Percentiles rank a stretch among this genome's conserved stretches.
These are phyloP conservation scores for Proales similis DNA, from an alignment of 1,140 invertebrate genomes.

Conservation along the genomic window DNA sequence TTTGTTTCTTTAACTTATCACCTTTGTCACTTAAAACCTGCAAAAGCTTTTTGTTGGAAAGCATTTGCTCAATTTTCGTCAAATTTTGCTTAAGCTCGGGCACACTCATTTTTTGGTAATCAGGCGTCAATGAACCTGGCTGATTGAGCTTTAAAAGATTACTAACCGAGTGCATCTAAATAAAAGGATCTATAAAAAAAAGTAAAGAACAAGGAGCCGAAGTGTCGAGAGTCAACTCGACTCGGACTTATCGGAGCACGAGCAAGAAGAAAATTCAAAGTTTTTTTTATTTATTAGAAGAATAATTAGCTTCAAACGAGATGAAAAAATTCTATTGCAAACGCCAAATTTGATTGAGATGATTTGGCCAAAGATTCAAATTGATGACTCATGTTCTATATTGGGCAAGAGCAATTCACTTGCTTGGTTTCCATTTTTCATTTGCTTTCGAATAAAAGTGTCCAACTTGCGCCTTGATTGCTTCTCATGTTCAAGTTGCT, in stretches of 20 bases:
- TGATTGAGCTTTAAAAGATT: no score
- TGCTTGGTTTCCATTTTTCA: not conserved
- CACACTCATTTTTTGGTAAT: no score
- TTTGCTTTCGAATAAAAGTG: slow-evolving; percentile 3
- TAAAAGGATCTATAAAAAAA: not conserved
- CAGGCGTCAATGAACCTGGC: no score
- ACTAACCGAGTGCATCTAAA: no score
- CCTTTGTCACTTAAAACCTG: no score
- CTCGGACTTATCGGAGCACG: no score
- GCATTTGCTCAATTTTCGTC: no score
- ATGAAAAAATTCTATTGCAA: slow-evolving; percentile 11
- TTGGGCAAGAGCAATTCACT: not conserved
- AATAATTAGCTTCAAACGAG: not conserved
- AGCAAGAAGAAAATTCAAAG: no score
- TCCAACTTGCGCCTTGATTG: slow-evolving; percentile 15
- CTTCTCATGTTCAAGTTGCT: slow-evolving; percentile 25
- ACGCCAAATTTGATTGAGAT: no score
- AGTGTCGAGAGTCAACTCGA: not conserved
- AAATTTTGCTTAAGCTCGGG: no score
- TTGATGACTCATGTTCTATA: slow-evolving; percentile 27
- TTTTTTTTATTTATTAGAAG: not conserved
- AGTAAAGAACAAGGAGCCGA: not conserved
- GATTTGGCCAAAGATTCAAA: slow-evolving; percentile 1
- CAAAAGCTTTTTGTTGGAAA: no score
- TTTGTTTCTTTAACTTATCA: no score